These are phyloP conservation scores for Embidobia sp. DNA, from an alignment of 2,888 invertebrate species.

Conservation along the genomic window DNA sequence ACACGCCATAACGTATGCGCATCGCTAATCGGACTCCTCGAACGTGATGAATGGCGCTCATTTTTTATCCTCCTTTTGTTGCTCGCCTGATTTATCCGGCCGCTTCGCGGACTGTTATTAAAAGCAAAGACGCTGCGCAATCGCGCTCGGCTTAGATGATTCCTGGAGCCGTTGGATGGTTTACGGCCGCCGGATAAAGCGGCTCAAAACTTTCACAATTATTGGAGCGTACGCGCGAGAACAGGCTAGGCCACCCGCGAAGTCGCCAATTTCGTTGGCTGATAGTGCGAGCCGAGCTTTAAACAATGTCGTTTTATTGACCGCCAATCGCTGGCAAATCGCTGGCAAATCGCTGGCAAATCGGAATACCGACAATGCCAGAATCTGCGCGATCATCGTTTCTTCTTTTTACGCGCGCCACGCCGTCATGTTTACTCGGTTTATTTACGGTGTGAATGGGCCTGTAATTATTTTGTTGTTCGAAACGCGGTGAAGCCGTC, in stretches of 20 bases:
- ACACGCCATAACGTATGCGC: slow-evolving; percentile 17
- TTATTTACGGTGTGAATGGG: slow-evolving; percentile 15
- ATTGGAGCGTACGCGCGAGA: slow-evolving; percentile 48
- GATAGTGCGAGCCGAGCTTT: slow-evolving; percentile 12
- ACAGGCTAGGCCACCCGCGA: slow-evolving; percentile 24
- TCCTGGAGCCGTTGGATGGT: slow-evolving; percentile 21
- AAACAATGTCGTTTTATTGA: slow-evolving; percentile 34
- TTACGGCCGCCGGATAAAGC: slow-evolving; percentile 33
- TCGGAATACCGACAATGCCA: slow-evolving; percentile 12
- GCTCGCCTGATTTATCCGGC: slow-evolving; percentile 14
- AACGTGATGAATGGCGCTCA: slow-evolving; percentile 26
- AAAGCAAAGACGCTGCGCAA: too few relatives aligned
- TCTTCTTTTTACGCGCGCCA: too few relatives aligned
- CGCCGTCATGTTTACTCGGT: neutral
- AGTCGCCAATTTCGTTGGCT: slow-evolving; percentile 24
- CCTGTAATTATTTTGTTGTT: slow-evolving; percentile 30
- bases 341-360: slow-evolving; percentile 9
- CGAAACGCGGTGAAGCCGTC: too few relatives aligned
- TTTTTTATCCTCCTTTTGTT: slow-evolving; percentile 26
- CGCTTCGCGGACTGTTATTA: too few relatives aligned
- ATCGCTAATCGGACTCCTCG: slow-evolving; percentile 22
- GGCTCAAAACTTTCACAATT: slow-evolving; percentile 56
- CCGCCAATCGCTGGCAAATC: slow-evolving; percentile 7
- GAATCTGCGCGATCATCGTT: slow-evolving; percentile 7
- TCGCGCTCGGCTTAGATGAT: slow-evolving; percentile 40